A percentile compares a stretch with the other conserved stretches of the same genome.
These are phyloP conservation scores for Oreochromis grahami DNA, from an alignment of 2,797 vertebrate genomes.

Conservation along the genomic window DNA sequence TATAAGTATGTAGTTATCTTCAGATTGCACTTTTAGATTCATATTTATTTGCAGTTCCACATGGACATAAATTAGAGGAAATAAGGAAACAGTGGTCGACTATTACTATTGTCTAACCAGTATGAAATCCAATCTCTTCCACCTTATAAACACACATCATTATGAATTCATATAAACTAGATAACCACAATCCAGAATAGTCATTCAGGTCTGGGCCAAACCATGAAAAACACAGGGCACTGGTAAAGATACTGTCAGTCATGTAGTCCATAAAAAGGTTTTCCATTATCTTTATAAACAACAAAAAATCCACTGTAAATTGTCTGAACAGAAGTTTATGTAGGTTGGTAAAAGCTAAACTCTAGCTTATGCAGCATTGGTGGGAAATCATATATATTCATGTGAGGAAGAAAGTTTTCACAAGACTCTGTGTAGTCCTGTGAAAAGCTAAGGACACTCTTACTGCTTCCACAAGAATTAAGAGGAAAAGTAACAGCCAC, in stretches of 20 bases:
- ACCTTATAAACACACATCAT: not conserved
- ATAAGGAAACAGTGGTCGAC: not conserved
- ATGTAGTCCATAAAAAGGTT: constrained; percentile 43
- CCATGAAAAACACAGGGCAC: constrained; percentile 7
- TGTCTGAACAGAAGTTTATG: constrained; percentile 14
- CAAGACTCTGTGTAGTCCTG: not conserved
- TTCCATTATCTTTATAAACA: constrained; percentile 49
- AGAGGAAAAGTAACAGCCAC: not conserved
- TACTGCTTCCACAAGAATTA: not conserved
- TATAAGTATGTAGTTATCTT: not conserved
- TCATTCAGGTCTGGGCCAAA: not conserved
- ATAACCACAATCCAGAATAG: not conserved
- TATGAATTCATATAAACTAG: not conserved
- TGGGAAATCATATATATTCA: constrained; percentile 36
- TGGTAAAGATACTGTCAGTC: constrained; percentile 38
- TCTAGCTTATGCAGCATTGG: constrained; percentile 4
- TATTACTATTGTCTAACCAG: not conserved
- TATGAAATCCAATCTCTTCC: not conserved
- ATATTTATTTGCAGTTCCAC: not conserved
- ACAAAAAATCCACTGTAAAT: constrained; percentile 25
- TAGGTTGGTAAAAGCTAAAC: not conserved
- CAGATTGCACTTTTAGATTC: not conserved
- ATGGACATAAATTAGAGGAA: not conserved
- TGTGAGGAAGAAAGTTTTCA: not conserved
- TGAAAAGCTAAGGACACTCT: not conserved